Evolutionary conservation across 2,888 invertebrate species (phyloP), one percentile per base, ranked within the genome.

Genomic region (Lypha dubia): DNA sequence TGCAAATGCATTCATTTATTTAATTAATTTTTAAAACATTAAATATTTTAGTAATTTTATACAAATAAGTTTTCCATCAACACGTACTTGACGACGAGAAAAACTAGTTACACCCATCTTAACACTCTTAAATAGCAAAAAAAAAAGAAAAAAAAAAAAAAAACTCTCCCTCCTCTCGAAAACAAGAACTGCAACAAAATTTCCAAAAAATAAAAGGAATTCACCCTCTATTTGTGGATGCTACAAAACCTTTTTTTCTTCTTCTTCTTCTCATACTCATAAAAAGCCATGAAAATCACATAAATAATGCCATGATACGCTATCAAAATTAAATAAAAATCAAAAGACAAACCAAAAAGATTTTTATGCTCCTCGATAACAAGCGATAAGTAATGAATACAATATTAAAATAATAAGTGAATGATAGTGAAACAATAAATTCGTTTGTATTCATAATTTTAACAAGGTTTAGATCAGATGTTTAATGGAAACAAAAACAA

Each of bases 261-360:
- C 76, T n/a, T n/a, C n/a, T n/a, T n/a, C n/a, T n/a, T n/a, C n/a
- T n/a, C n/a, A n/a, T n/a, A n/a, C n/a, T 9, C 22, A 44, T 62
- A 63, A 84, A 81, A 68, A 74, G 76, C 84, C 80, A 80, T 81
- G 80, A 84, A 80, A 84, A 80, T 77, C 80, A 20, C 58, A 84
- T 84, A 84, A 84, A 84, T 84, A 77, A 80, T 84, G 49, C 35
- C 41, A 74, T 15, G 83, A 62, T 77, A 74, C 63, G 80, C 53
- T 80, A 83, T 79, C 80, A 74, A 84, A 68, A 80, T 70, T 70
- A 67, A 77, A 84, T 81, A 77, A 81, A 84, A 77, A 84, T 84
- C 73, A 60, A 76, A 62, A 73, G 84, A 76, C 60, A 73, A 84
- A 80, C 80, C 80, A 84, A 84, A 80, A 80, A 71, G 62, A 79